A percentile compares a stretch with the other conserved stretches of the same genome.
Evolutionary conservation across 2,113 vertebrate species (phyloP).

Genomic region (Tylochromis polylepis): DNA sequence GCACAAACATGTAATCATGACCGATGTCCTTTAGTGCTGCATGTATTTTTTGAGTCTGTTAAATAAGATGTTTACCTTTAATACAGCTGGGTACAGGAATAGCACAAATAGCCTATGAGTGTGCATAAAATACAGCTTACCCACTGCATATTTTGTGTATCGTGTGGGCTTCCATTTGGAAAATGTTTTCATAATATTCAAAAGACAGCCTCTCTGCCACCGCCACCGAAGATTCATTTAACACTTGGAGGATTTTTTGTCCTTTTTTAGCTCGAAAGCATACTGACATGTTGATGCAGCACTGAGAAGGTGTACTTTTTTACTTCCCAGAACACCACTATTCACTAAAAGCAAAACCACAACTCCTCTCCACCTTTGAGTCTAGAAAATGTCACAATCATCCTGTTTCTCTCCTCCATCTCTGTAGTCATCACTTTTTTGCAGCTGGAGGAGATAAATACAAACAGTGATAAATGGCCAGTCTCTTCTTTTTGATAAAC

Average conservation of each 20-base stretch:
- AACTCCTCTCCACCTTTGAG: not conserved
- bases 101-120: not conserved
- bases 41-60: not conserved
- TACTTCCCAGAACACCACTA: not conserved
- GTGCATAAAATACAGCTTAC: not conserved
- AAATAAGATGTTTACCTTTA: not conserved
- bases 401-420: not conserved
- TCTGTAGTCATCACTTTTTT: not conserved
- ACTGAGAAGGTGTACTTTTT: not conserved
- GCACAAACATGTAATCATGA: not conserved
- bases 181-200: not conserved
- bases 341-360: not conserved
- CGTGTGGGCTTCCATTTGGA: not conserved
- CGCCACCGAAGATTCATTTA: not conserved
- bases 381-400: not conserved
- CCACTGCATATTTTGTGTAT: not conserved
- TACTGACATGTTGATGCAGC: not conserved
- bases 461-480: slow-evolving; percentile 17
- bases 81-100: not conserved
- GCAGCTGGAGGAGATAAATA: not conserved
- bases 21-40: not conserved
- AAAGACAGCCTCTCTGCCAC: not conserved
- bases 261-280: not conserved
- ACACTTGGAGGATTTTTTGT: not conserved
- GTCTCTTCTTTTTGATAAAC: slow-evolving; percentile 15